phyloP scores from a whole-genome alignment of 2,797 vertebrate genomes.

The Myotis findleyi region DNA sequence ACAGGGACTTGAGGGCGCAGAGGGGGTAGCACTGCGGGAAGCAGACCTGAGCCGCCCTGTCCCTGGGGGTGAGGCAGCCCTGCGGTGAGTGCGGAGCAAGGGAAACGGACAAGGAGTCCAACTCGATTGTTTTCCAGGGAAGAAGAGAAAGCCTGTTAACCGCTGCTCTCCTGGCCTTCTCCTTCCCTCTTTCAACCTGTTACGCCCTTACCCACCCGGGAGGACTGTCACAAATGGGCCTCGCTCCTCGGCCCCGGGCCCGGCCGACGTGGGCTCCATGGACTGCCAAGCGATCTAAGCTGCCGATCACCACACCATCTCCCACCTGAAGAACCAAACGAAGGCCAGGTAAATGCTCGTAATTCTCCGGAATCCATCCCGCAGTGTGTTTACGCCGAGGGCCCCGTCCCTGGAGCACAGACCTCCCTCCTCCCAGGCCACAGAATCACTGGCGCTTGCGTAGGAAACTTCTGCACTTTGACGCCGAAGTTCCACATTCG shows the following conservation, averaged over 20 bases:
- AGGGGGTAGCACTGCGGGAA: background rate
- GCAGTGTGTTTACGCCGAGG: no score
- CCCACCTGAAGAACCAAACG: background rate
- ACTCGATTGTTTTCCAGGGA: slow-evolving; percentile 2
- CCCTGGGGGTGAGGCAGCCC: accelerated
- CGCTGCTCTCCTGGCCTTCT: accelerated
- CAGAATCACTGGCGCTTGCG: background rate
- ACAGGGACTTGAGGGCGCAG: background rate
- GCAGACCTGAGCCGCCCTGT: background rate
- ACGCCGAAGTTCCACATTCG: background rate
- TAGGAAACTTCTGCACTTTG: background rate
- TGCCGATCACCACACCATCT: background rate
- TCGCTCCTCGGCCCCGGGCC: background rate
- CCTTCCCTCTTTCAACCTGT: background rate
- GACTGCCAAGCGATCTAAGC: background rate
- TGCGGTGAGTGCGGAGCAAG: background rate
- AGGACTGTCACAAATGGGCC: background rate
- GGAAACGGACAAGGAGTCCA: slow-evolving; percentile 47
- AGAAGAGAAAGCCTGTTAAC: background rate
- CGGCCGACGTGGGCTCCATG: background rate
- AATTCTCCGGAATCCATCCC: no score
- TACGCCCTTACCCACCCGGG: background rate
- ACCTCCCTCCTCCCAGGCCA: background rate
- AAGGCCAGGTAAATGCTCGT: no score
- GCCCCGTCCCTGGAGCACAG: no score